These are phyloP conservation scores for Idaea aversata DNA, from an alignment of 2,888 invertebrate species.

Conservation along the genomic window DNA sequence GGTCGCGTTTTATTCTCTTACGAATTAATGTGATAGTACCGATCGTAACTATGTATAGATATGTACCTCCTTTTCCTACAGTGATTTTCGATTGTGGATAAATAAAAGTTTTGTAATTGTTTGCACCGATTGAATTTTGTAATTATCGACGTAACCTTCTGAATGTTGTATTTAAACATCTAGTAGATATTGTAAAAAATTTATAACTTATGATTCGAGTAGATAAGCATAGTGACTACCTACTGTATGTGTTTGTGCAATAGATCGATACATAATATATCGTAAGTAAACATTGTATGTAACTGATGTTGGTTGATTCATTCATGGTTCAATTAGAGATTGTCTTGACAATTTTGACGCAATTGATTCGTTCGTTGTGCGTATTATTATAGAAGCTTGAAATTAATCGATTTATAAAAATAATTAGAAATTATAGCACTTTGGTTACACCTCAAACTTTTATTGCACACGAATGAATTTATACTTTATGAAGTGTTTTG, in stretches of 20 bases:
- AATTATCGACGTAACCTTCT: conserved; percentile 75
- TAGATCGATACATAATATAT: conserved; percentile 56
- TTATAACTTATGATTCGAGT: conserved; percentile 70
- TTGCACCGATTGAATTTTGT: conserved; percentile 76
- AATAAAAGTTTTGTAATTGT: conserved; percentile 67
- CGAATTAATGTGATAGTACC: conserved; percentile 68
- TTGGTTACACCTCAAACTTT: conserved; percentile 56
- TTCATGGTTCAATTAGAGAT: conserved; percentile 45
- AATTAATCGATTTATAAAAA: conserved; percentile 65
- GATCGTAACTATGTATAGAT: conserved; percentile 60
- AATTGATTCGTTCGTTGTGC: conserved; percentile 61
- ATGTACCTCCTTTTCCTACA: conserved; percentile 51
- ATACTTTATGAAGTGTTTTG: conserved; percentile 38
- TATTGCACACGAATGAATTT: conserved; percentile 61
- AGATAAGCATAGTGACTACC: conserved; percentile 66
- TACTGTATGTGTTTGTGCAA: conserved; percentile 75
- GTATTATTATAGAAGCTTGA: conserved; percentile 72
- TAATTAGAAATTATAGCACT: conserved; percentile 73
- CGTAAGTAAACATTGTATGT: conserved; percentile 45
- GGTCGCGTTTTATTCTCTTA: conserved; percentile 64
- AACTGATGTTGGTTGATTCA: conserved; percentile 49
- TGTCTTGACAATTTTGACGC: conserved; percentile 56
- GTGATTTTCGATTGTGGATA: conserved; percentile 54
- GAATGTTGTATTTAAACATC: conserved; percentile 77
- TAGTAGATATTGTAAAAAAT: conserved; percentile 74